These are phyloP conservation scores for Andrena dorsata DNA, from an alignment of 2,888 invertebrate genomes.

Conservation along the genomic window DNA sequence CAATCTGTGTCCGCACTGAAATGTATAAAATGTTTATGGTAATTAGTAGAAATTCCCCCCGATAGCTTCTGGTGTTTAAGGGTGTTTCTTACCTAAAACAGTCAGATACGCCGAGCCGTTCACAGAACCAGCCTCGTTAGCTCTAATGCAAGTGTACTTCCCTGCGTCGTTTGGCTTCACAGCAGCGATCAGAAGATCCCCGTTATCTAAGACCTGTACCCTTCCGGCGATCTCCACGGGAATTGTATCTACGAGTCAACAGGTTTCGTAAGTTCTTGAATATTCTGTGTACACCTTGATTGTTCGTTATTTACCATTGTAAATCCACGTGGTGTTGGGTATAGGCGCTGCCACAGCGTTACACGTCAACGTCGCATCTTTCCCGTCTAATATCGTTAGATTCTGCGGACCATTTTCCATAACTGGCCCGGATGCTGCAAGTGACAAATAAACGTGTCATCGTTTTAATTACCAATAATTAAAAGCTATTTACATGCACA, in stretches of 20 bases:
- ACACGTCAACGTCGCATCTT: slow-evolving; percentile 95
- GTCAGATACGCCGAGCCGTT: slow-evolving; percentile 93
- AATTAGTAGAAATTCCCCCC: not conserved
- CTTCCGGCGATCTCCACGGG: slow-evolving; percentile 90
- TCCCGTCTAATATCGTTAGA: slow-evolving; percentile 95
- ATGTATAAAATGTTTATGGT: slow-evolving; percentile 43
- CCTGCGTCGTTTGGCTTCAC: slow-evolving; percentile 94
- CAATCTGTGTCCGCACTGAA: slow-evolving; percentile 96
- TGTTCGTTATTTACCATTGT: slow-evolving; percentile 89
- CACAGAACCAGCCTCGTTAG: slow-evolving; percentile 95
- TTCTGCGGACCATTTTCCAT: slow-evolving; percentile 94
- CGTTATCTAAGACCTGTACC: slow-evolving; percentile 93
- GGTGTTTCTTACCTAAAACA: slow-evolving; percentile 88
- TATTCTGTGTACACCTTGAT: not conserved
- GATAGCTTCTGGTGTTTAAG: not conserved
- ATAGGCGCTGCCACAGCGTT: slow-evolving; percentile 95
- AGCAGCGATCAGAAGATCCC: slow-evolving; percentile 94
- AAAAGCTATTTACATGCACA: slow-evolving; percentile 51
- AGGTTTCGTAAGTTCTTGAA: slow-evolving; percentile 28
- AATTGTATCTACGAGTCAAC: slow-evolving; percentile 86
- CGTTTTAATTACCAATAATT: not conserved
- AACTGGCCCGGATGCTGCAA: slow-evolving; percentile 94
- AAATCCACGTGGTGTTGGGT: slow-evolving; percentile 96
- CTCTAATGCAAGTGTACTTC: slow-evolving; percentile 94
- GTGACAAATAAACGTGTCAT: slow-evolving; percentile 57